Conservation (phyloP, 2,888 invertebrate genomes). For the Tryphoninae sp. region DNA sequence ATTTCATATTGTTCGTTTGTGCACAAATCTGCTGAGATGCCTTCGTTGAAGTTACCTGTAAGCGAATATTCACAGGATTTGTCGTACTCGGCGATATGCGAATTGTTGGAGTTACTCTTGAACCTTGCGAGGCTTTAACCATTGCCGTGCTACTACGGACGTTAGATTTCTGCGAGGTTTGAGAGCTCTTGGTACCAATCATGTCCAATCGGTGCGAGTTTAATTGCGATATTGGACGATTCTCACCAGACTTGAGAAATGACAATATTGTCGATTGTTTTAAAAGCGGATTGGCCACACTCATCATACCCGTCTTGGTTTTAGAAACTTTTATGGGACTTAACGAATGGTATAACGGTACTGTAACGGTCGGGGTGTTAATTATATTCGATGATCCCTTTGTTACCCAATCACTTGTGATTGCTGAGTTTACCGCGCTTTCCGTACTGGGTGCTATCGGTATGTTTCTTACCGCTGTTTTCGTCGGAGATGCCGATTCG, state of each 20-base stretch:
- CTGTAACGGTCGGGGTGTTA: no score
- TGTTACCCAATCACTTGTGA: background rate
- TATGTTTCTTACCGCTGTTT: constrained; percentile 13
- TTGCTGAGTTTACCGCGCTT: background rate
- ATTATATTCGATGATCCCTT: no score
- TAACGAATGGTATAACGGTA: background rate
- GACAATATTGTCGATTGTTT: background rate
- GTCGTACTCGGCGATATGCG: background rate
- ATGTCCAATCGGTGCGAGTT: background rate
- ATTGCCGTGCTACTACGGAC: background rate
- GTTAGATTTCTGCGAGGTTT: background rate
- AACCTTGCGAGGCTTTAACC: background rate
- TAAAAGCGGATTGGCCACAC: background rate
- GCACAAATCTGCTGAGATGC: background rate
- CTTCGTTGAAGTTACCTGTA: background rate
- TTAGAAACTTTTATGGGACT: background rate
- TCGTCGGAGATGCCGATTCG: background rate
- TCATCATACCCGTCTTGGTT: background rate
- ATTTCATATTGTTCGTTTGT: background rate
- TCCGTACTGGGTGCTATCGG: background rate
- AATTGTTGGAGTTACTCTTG: no score
- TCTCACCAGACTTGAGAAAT: background rate
- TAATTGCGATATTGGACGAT: background rate
- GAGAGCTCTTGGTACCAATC: background rate
- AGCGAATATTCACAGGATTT: background rate